Percentiles rank a stretch among this genome's conserved stretches.
These are phyloP conservation scores for Pygoscelis adeliae DNA, from an alignment of 2,113 vertebrate species.

Conservation along the genomic window DNA sequence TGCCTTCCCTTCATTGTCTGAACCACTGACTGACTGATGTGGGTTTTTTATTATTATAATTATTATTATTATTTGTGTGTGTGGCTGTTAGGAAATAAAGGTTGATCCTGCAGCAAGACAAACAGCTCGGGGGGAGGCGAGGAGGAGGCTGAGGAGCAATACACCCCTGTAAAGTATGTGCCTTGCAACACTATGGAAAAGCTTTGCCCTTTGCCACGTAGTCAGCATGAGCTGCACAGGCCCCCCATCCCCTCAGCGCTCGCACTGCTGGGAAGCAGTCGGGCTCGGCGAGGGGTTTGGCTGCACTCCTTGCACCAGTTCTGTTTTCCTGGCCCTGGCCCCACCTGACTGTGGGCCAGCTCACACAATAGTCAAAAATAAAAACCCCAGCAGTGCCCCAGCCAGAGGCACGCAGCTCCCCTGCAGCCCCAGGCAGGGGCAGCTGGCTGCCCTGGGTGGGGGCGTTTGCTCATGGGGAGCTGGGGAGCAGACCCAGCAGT, in stretches of 20 bases:
- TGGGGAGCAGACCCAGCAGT: rapidly evolving
- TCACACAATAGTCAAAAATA: not conserved
- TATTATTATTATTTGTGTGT: not conserved
- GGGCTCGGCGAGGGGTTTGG: not conserved
- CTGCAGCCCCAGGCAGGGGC: rapidly evolving
- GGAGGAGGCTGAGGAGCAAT: not conserved
- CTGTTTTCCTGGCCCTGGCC: conserved; percentile 46
- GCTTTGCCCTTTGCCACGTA: conserved; percentile 57
- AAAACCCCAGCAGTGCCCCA: not conserved
- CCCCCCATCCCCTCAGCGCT: not conserved
- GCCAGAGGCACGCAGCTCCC: not conserved
- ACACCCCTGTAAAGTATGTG: not conserved
- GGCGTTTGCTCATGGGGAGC: not conserved
- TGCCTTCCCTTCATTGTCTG: not conserved
- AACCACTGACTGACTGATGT: not conserved
- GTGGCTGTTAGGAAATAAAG: not conserved
- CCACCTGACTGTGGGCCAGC: conserved; percentile 49
- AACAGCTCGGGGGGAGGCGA: not conserved
- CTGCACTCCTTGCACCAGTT: not conserved
- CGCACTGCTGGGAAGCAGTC: not conserved
- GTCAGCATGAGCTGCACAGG: not conserved
- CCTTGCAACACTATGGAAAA: conserved; percentile 9
- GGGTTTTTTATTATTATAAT: not conserved
- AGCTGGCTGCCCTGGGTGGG: not conserved
- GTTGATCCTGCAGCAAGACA: not conserved